Conservation (phyloP, 2,113 vertebrate species). For the Otis tarda region DNA sequence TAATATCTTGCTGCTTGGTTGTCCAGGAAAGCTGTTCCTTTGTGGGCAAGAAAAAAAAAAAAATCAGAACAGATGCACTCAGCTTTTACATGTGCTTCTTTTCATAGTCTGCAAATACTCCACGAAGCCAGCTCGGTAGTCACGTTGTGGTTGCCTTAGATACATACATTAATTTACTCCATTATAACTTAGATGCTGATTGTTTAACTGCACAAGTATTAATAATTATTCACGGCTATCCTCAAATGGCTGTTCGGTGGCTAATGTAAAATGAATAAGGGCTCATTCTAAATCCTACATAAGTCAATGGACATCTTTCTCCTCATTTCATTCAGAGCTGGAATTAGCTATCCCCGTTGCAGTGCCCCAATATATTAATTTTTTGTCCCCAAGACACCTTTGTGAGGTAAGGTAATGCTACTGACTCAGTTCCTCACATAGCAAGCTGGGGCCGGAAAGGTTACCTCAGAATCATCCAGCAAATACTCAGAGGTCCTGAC, state of each 20-base stretch:
- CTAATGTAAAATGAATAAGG: constrained; percentile 6
- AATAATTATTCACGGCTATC: constrained; percentile 30
- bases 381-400: constrained; percentile 50
- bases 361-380: background rate
- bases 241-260: constrained; percentile 32
- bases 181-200: background rate
- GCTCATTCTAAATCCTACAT: constrained; percentile 27
- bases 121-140: background rate
- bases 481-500: background rate
- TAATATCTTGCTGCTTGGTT: background rate
- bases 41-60: background rate
- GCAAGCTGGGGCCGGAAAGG: background rate
- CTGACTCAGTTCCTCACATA: background rate
- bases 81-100: background rate
- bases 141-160: constrained; percentile 9
- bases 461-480: background rate
- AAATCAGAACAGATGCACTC: background rate
- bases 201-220: constrained; percentile 1
- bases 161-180: constrained; percentile 33
- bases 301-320: constrained; percentile 52
- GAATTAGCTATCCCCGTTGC: constrained; percentile 19
- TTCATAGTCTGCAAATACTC: background rate
- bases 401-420: background rate
- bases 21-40: constrained; percentile 1
- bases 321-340: constrained; percentile 23